Percentiles rank a stretch among this genome's conserved stretches.
Evolutionary conservation across 2,888 invertebrate genomes (phyloP).

Genomic region (Diadromus collaris): DNA sequence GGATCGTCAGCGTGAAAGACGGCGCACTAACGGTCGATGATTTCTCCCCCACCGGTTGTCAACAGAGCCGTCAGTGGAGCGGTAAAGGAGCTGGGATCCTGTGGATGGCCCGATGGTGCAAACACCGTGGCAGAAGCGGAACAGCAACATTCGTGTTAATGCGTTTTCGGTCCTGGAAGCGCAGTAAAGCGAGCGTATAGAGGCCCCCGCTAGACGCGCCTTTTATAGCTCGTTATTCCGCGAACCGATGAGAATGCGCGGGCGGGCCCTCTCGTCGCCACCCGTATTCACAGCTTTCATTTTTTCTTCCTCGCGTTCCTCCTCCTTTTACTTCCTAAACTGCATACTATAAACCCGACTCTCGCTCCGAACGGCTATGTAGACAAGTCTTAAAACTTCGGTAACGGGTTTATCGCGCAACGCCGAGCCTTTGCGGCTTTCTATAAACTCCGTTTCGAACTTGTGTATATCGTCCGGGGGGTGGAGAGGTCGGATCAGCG

Average conservation of each 20-base stretch:
- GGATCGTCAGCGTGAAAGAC: conserved; percentile 3
- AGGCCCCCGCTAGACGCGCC: conserved; percentile 52
- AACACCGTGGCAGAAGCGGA: conserved; percentile 48
- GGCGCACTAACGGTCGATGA: conserved; percentile 10
- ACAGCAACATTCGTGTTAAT: conserved; percentile 65
- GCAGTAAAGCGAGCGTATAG: conserved; percentile 63
- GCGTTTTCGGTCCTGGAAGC: conserved; percentile 70
- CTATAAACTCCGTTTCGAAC: conserved; percentile 22
- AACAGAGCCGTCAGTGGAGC: conserved; percentile 18
- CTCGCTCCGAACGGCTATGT: conserved; percentile 5
- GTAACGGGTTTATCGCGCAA: conserved; percentile 17
- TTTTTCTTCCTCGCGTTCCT: not conserved
- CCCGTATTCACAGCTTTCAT: conserved; percentile 31
- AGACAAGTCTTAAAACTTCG: conserved; percentile 10
- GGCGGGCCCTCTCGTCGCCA: conserved; percentile 35
- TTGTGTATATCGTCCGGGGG: not conserved
- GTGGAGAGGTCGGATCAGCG: not conserved
- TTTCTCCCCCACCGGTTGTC: conserved; percentile 24
- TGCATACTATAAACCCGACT: conserved; percentile 26
- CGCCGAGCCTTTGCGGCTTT: conserved; percentile 9
- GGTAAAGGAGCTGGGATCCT: conserved; percentile 28
- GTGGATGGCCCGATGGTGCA: conserved; percentile 56
- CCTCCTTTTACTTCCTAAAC: conserved; percentile 28
- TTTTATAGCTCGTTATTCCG: conserved; percentile 72
- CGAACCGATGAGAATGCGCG: conserved; percentile 69